Evolutionary conservation across 2,113 vertebrate genomes (phyloP), one percentile per base, ranked within the genome.

Genomic region (Galbula dea): DNA sequence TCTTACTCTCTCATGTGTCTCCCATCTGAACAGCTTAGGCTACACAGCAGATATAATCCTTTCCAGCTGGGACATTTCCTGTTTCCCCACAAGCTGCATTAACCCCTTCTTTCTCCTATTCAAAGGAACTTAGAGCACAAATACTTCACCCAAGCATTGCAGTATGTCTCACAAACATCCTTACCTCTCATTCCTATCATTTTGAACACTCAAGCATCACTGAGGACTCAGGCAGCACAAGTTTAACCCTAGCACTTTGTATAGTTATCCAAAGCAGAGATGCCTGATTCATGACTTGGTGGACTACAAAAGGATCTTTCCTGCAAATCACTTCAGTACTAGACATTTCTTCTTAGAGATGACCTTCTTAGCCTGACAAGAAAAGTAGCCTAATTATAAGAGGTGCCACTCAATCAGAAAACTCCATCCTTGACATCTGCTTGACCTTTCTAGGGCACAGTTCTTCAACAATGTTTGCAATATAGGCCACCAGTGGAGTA

Each of bases 11-110:
- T 76, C 96, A 96, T 88, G 69, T 96, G 96, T 72, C 92, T 93
- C 37, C 86, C 94, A 95, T 93, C 94, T 86, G 73, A 90, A 51
- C 19, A 78, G 65, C 69, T 93, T 49, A 52, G 67, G 73, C 92
- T 93, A 39, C 77, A 68, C 69, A 92, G 74, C 73, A 94, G 62
- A 93, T 65, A 26, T 54, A 94, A 96, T 86, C 86, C 61, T 24
- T 20, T 90, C 81, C 96, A 96, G 92, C 77, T 86, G 90, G 86
- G 92, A 96, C 88, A 93, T 82, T 96, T 96, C 96, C 96, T 94
- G 92, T 93, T 76, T 92, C 81, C 79, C 73, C 73, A 86, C 61
- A 75, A 76, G 69, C 36, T 73, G 21, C 45, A 43, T 95, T 96
- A 96, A 96, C 95, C 66, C 92, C 12, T 90, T 93, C 72, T 83